These are phyloP conservation scores for Corythoichthys haematopterus DNA, from an alignment of 2,113 vertebrate genomes.

Conservation along the genomic window DNA sequence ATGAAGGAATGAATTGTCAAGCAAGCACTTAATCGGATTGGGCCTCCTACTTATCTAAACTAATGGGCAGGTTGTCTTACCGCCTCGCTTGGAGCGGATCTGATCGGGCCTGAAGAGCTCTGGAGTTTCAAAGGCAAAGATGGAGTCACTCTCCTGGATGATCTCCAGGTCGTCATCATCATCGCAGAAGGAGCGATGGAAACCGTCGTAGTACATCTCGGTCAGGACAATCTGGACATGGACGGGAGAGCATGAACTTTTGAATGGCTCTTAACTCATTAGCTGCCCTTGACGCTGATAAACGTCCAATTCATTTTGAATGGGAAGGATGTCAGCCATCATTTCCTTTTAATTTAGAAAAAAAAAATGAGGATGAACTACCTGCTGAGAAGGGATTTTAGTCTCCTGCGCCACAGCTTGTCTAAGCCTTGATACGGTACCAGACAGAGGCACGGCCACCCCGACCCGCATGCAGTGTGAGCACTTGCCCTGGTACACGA, in stretches of 20 bases:
- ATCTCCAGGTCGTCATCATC: conserved; percentile 89
- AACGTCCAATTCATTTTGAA: no score
- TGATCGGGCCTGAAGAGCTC: conserved; percentile 90
- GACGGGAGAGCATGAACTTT: neutral
- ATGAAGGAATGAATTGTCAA: neutral
- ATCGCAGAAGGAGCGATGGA: conserved; percentile 97
- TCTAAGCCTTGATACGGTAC: conserved; percentile 86
- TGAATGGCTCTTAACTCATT: no score
- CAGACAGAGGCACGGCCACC: conserved; percentile 87
- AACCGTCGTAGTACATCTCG: conserved; percentile 98
- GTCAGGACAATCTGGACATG: conserved; percentile 88
- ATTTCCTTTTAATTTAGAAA: neutral
- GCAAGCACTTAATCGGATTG: conserved; percentile 19
- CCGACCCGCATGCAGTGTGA: conserved; percentile 97
- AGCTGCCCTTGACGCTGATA: no score
- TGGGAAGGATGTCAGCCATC: no score
- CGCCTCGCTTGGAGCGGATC: conserved; percentile 88
- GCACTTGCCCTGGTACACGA: conserved; percentile 95
- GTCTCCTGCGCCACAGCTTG: conserved; percentile 91
- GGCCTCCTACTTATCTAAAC: neutral
- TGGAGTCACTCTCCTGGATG: conserved; percentile 95
- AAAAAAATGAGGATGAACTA: conserved; percentile 35
- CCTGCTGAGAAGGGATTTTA: conserved; percentile 95
- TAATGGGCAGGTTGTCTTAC: conserved; percentile 37
- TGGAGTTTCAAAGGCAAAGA: conserved; percentile 97